Percentiles rank a stretch among this genome's conserved stretches.
phyloP scores from a whole-genome alignment of 2,888 invertebrate genomes.

The Actias luna region DNA sequence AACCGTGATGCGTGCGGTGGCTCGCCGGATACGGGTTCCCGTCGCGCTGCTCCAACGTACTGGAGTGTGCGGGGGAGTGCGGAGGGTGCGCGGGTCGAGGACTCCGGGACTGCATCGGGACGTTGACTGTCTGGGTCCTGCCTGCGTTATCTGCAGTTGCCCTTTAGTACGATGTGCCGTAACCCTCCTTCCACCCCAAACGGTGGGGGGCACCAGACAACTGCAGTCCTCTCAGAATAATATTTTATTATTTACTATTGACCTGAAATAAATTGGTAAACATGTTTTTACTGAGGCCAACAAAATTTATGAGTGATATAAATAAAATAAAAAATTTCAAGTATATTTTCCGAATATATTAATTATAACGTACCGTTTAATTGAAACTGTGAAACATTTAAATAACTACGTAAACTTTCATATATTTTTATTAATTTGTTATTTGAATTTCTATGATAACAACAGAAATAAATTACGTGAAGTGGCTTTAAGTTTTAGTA shows the following conservation, averaged over 20 bases:
- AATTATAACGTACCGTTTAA: not conserved
- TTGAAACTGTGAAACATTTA: not conserved
- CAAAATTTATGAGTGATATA: constrained; percentile 21
- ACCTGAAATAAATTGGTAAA: constrained; percentile 69
- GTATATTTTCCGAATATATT: not conserved
- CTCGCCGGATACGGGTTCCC: constrained; percentile 71
- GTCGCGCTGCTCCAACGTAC: constrained; percentile 40
- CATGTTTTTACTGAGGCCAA: constrained; percentile 43
- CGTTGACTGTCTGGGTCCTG: constrained; percentile 80
- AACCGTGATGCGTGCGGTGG: constrained; percentile 52
- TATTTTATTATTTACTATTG: constrained; percentile 67
- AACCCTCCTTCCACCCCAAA: constrained; percentile 68
- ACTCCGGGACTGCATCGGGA: constrained; percentile 72
- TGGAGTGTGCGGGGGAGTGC: constrained; percentile 28
- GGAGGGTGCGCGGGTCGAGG: constrained; percentile 35
- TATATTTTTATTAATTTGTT: too few relatives aligned
- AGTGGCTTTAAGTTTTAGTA: too few relatives aligned
- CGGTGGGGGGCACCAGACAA: constrained; percentile 54
- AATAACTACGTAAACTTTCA: too few relatives aligned
- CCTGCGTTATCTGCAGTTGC: constrained; percentile 80
- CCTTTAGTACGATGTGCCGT: constrained; percentile 80
- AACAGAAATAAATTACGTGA: too few relatives aligned
- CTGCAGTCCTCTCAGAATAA: constrained; percentile 58
- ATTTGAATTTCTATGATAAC: too few relatives aligned
- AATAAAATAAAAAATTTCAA: not conserved